phyloP scores from a whole-genome alignment of 2,113 vertebrate genomes.

The Coregonus clupeaformis region DNA sequence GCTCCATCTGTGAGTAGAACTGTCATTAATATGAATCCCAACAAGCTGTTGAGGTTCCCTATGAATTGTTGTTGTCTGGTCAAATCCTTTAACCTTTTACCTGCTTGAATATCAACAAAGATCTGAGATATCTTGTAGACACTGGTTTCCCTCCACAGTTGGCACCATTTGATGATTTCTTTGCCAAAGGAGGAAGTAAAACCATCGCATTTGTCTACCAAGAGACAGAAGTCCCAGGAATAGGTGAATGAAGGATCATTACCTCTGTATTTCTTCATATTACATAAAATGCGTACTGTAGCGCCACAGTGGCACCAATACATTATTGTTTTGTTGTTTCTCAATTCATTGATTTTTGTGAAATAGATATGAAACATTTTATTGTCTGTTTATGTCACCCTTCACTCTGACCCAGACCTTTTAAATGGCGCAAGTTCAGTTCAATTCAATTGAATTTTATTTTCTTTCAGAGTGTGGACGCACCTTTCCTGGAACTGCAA shows the following conservation, averaged over 20 bases:
- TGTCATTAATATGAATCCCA: no score
- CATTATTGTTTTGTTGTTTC: neutral
- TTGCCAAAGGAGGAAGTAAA: conserved; percentile 74
- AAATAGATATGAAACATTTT: neutral
- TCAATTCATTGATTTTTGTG: conserved; percentile 13
- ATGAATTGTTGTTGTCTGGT: no score
- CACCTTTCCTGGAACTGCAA: conserved; percentile 60
- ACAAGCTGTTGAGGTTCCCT: no score
- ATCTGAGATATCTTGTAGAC: neutral
- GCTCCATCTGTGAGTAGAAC: conserved; percentile 71
- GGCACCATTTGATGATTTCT: conserved; percentile 73
- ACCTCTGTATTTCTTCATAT: neutral
- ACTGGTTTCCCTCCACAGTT: conserved; percentile 70
- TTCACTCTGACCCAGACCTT: neutral
- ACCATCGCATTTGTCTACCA: conserved; percentile 81
- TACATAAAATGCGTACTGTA: conserved; percentile 16
- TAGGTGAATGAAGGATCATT: conserved; percentile 64
- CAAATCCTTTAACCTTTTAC: neutral
- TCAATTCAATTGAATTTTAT: neutral
- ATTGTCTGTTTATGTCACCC: neutral
- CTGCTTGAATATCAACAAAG: neutral
- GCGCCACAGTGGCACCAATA: no score
- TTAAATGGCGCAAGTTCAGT: neutral
- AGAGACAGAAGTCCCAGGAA: conserved; percentile 72
- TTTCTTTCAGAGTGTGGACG: conserved; percentile 77